Evolutionary conservation across 2,797 vertebrate genomes (phyloP).

Genomic region (Enteromius paludinosus): DNA sequence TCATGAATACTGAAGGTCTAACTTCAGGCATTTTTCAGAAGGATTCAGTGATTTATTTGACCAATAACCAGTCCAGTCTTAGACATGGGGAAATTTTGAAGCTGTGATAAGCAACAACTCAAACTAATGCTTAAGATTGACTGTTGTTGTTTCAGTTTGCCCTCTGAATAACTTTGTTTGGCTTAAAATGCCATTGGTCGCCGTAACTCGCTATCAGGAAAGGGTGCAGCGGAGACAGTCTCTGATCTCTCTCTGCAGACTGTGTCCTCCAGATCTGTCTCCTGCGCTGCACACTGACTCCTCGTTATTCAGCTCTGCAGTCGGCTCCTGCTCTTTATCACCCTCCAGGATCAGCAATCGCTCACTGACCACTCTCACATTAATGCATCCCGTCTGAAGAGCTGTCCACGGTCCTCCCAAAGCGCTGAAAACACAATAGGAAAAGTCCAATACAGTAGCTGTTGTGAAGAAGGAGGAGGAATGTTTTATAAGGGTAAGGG

Average conservation of each 20-base stretch:
- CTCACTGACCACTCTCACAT: slow-evolving; percentile 79
- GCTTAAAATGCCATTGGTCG: slow-evolving; percentile 12
- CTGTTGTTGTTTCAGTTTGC: slow-evolving; percentile 66
- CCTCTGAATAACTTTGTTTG: slow-evolving; percentile 45
- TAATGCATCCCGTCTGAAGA: slow-evolving; percentile 76
- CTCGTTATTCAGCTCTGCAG: slow-evolving; percentile 71
- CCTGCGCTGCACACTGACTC: slow-evolving; percentile 68
- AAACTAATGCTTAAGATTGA: slow-evolving; percentile 63
- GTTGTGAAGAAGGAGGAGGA: slow-evolving; percentile 15
- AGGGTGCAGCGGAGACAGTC: slow-evolving; percentile 21
- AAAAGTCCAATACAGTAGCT: slow-evolving; percentile 47
- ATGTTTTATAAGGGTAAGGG: slow-evolving; percentile 29
- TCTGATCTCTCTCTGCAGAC: slow-evolving; percentile 71
- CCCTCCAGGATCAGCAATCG: slow-evolving; percentile 80
- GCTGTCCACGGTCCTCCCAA: slow-evolving; percentile 70
- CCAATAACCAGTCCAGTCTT: neutral
- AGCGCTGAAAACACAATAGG: slow-evolving; percentile 74
- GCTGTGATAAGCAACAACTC: neutral
- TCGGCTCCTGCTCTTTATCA: slow-evolving; percentile 76
- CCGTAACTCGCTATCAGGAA: slow-evolving; percentile 10
- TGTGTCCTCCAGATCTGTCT: slow-evolving; percentile 78
- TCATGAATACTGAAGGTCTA: neutral
- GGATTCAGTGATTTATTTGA: neutral
- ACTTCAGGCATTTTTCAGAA: neutral
- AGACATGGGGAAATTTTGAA: neutral